These are phyloP conservation scores for Zapornia atra DNA, from an alignment of 2,113 vertebrate genomes.

Conservation along the genomic window DNA sequence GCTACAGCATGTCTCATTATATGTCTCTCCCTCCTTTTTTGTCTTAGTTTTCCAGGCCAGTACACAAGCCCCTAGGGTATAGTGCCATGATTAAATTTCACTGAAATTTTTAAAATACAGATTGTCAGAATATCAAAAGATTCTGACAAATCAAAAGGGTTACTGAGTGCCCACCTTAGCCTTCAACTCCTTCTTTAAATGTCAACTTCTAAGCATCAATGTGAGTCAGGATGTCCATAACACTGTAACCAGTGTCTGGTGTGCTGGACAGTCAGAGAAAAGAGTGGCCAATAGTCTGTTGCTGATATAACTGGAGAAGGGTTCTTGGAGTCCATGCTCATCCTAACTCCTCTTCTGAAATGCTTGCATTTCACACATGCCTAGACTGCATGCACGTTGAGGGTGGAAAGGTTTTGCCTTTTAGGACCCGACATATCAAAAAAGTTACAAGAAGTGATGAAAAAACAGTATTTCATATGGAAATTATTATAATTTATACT, in stretches of 20 bases:
- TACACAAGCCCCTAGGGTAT: background rate
- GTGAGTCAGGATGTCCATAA: background rate
- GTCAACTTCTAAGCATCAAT: background rate
- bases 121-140: background rate
- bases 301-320: background rate
- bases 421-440: background rate
- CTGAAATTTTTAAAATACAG: background rate
- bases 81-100: background rate
- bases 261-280: background rate
- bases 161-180: no score
- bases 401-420: background rate
- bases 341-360: background rate
- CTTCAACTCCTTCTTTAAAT: background rate
- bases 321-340: fast-evolving
- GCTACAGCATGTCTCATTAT: background rate
- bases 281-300: background rate
- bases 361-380: fast-evolving
- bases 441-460: background rate
- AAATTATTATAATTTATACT: background rate
- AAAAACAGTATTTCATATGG: background rate
- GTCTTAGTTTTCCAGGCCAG: background rate
- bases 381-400: background rate
- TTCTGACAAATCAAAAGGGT: background rate
- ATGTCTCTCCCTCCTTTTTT: background rate
- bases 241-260: background rate